Evolutionary conservation across 2,797 vertebrate species (phyloP).

Genomic region (Tinamus major): DNA sequence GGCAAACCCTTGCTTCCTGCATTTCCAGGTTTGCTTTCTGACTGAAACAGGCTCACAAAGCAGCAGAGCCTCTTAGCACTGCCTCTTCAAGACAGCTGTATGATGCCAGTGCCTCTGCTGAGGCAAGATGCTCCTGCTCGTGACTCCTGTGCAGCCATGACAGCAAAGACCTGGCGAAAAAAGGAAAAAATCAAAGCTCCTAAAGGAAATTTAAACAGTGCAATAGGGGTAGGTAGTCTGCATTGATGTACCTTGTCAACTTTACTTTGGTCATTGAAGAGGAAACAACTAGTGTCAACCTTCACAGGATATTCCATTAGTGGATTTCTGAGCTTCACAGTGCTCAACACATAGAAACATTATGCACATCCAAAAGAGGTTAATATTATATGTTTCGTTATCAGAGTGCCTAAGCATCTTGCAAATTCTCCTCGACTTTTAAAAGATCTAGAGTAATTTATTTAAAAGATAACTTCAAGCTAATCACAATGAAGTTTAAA

Average conservation of each 20-base stretch:
- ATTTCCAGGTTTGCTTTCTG: not conserved
- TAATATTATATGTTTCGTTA: not conserved
- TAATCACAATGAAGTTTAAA: not conserved
- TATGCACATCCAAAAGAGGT: not conserved
- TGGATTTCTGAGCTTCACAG: not conserved
- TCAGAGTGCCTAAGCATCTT: not conserved
- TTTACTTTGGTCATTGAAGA: not conserved
- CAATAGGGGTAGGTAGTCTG: not conserved
- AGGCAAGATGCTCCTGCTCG: not conserved
- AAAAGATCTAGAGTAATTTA: not conserved
- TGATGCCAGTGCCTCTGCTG: accelerated
- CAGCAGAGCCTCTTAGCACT: not conserved
- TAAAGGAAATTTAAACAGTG: not conserved
- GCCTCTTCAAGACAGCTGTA: not conserved
- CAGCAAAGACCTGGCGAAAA: not conserved
- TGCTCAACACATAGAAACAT: accelerated
- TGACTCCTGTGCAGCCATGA: not conserved
- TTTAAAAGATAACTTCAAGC: not conserved
- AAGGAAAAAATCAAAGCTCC: not conserved
- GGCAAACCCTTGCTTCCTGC: not conserved
- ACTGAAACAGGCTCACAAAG: not conserved
- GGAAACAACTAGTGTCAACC: not conserved
- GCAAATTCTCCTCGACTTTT: not conserved
- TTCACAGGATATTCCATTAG: not conserved
- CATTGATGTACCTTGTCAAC: not conserved